These are phyloP conservation scores for Bovichtus variegatus DNA, from an alignment of 2,797 vertebrate species.

Conservation along the genomic window DNA sequence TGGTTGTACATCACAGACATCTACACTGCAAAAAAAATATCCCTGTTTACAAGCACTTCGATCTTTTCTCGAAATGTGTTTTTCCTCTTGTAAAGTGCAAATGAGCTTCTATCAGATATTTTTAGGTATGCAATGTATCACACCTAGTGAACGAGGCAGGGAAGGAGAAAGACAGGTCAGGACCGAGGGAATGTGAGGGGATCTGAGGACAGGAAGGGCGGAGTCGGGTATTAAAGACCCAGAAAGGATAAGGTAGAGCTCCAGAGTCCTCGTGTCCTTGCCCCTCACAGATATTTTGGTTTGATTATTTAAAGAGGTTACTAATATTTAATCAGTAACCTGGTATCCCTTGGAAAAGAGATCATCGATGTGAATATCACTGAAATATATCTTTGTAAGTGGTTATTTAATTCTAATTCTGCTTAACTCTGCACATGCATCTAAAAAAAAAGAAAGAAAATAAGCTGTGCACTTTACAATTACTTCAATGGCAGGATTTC, in stretches of 20 bases:
- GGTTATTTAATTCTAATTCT: constrained; percentile 1
- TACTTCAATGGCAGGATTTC: constrained; percentile 51
- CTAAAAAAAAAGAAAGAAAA: no score
- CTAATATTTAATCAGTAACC: neutral
- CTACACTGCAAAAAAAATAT: constrained; percentile 50
- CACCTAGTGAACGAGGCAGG: neutral
- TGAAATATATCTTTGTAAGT: neutral
- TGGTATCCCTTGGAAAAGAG: neutral
- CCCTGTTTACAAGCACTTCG: neutral
- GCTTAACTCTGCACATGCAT: neutral
- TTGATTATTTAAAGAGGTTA: constrained; percentile 5
- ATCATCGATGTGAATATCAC: neutral
- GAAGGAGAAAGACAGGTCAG: constrained; percentile 1
- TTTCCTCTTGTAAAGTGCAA: neutral
- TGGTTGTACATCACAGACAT: constrained; percentile 44
- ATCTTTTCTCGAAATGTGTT: neutral
- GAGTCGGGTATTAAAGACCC: constrained; percentile 50
- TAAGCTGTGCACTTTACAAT: constrained; percentile 27
- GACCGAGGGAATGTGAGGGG: constrained; percentile 4
- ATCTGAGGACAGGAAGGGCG: constrained; percentile 47
- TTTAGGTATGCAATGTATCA: neutral
- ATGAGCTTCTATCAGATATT: neutral
- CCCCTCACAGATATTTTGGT: constrained; percentile 7
- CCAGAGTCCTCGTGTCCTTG: constrained; percentile 22
- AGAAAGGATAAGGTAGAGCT: constrained; percentile 43